These are phyloP conservation scores for Araneus ventricosus DNA, from an alignment of 1,140 invertebrate species.

Conservation along the genomic window DNA sequence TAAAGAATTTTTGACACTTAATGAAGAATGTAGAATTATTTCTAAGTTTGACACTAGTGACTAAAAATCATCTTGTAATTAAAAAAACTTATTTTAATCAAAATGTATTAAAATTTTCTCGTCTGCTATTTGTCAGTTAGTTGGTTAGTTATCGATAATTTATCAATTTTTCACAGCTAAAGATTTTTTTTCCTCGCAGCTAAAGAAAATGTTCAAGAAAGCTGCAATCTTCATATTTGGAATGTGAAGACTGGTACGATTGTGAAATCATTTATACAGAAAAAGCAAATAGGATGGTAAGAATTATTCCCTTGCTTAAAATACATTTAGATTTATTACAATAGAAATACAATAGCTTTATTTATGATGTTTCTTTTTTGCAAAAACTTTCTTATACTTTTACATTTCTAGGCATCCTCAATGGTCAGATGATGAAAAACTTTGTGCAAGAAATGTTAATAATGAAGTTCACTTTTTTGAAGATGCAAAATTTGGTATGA, in stretches of 20 bases:
- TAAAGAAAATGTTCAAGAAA: conserved; percentile 77
- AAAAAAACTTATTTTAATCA: too few relatives aligned
- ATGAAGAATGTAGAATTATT: too few relatives aligned
- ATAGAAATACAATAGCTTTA: too few relatives aligned
- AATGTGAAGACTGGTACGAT: conserved; percentile 86
- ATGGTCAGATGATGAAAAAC: conserved; percentile 91
- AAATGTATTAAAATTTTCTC: background rate
- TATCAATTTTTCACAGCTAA: too few relatives aligned
- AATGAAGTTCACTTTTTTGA: conserved; percentile 91
- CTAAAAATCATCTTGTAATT: too few relatives aligned
- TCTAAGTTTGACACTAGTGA: too few relatives aligned
- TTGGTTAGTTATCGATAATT: background rate
- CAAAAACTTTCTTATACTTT: too few relatives aligned
- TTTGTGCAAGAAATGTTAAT: conserved; percentile 88
- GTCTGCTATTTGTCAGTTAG: background rate
- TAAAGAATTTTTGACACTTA: too few relatives aligned
- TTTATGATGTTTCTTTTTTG: too few relatives aligned
- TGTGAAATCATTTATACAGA: conserved; percentile 88
- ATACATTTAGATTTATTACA: too few relatives aligned
- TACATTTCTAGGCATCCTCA: conserved; percentile 86
- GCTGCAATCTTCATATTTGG: conserved; percentile 88
- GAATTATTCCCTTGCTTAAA: too few relatives aligned
- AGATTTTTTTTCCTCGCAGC: conserved; percentile 58
- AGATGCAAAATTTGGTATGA: conserved; percentile 81
- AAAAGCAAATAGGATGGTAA: conserved; percentile 90